Conservation (phyloP, 2,888 invertebrate species). For the Drosophila vallismaia region DNA sequence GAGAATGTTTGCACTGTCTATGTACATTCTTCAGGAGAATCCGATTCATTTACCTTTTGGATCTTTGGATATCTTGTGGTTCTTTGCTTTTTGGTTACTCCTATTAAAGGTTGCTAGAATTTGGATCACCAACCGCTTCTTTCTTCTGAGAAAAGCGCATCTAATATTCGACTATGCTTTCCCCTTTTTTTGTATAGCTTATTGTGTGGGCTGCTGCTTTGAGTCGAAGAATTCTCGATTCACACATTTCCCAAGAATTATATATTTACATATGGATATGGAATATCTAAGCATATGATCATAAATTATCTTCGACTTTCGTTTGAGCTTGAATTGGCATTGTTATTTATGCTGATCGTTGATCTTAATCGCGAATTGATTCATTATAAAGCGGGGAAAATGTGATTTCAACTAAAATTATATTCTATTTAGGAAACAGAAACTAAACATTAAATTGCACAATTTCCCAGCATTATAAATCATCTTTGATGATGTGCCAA, state of each 20-base stretch:
- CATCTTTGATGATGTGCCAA: slow-evolving; percentile 5
- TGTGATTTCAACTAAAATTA: too few relatives aligned
- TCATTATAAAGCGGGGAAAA: slow-evolving; percentile 9
- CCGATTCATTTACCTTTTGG: slow-evolving; percentile 2
- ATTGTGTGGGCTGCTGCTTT: slow-evolving; percentile 21
- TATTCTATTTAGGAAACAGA: too few relatives aligned
- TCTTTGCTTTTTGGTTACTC: neutral
- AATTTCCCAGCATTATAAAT: neutral
- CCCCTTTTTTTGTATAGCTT: neutral
- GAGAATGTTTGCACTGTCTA: slow-evolving; percentile 23
- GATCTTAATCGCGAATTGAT: slow-evolving; percentile 15
- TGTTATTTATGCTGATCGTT: slow-evolving; percentile 3
- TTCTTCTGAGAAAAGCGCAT: neutral
- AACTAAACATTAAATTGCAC: neutral
- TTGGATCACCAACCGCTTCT: neutral
- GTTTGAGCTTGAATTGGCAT: slow-evolving; percentile 9
- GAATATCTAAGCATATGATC: neutral
- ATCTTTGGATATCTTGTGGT: slow-evolving; percentile 1
- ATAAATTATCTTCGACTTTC: slow-evolving; percentile 30
- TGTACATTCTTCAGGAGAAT: slow-evolving; percentile 10
- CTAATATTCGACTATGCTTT: neutral
- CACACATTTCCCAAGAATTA: slow-evolving; percentile 18
- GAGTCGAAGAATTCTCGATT: slow-evolving; percentile 10
- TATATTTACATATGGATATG: slow-evolving; percentile 3
- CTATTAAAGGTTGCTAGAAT: neutral